These are phyloP conservation scores for Danionella cerebrum DNA, from an alignment of 2,113 vertebrate genomes.

Conservation along the genomic window DNA sequence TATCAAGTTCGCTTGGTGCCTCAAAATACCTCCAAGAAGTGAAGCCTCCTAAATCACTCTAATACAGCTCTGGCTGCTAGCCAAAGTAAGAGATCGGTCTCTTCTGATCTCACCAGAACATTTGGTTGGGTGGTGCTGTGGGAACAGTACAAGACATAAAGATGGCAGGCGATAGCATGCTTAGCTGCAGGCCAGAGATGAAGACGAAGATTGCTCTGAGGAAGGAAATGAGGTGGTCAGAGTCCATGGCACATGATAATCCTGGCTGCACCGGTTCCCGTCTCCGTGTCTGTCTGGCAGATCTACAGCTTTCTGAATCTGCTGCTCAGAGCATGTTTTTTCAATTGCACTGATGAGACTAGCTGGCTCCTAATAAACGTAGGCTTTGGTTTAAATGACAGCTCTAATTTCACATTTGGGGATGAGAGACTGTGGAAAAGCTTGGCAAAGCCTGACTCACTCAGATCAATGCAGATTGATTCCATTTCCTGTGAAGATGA, in stretches of 20 bases:
- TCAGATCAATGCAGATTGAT: conserved; percentile 22
- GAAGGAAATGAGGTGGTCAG: conserved; percentile 27
- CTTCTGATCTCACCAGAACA: conserved; percentile 2
- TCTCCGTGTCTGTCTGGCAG: conserved; percentile 3
- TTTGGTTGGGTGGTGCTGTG: neutral
- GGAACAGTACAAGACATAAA: conserved; percentile 13
- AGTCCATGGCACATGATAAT: conserved; percentile 15
- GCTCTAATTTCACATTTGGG: conserved; percentile 8
- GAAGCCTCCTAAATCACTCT: conserved; percentile 30
- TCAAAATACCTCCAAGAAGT: conserved; percentile 23
- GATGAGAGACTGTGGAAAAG: conserved; percentile 13
- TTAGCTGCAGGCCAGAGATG: conserved; percentile 14
- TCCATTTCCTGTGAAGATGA: conserved; percentile 28
- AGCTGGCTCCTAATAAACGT: conserved; percentile 28
- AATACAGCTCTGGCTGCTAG: conserved; percentile 19
- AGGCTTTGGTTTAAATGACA: conserved; percentile 22
- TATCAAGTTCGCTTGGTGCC: conserved; percentile 24
- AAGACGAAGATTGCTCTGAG: conserved; percentile 31
- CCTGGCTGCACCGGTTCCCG: neutral
- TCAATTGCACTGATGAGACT: conserved; percentile 9
- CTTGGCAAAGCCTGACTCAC: conserved; percentile 22
- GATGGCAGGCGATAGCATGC: conserved; percentile 21
- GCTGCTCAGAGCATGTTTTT: neutral
- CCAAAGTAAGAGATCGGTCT: neutral
- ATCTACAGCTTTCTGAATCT: neutral